Evolutionary conservation across 30 jellyfish, hydroid and myxozoan species (phyloP), one percentile per base, ranked within the genome.

Genomic region (Kudoa iwatai): DNA sequence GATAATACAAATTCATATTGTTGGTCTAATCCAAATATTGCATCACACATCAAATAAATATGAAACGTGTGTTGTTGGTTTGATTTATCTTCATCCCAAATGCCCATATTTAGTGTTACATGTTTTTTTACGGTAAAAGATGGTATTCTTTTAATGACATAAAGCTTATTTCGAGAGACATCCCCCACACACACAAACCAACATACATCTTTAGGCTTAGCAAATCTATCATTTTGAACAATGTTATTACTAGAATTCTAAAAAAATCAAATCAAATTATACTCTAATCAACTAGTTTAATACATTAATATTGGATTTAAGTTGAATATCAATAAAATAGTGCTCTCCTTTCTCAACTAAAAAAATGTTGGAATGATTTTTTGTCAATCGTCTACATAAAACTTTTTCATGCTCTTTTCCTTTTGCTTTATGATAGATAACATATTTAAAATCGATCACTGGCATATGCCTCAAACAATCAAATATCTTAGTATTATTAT

Each of bases 171-270:
- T 15, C 50, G 19, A 47, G 59, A 83, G 12, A 53, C 38, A 25
- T 61, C 88, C 18, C 88, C 92, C 34, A 71, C 42, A 6, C 53
- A 64, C 13, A 71, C 32, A 19, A 62, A 47, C 92, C 92, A 71
- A 19, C 87, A 85, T 52, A 59, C 92, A 30, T 62, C 86, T 43
- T 60, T 55, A 21, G 34, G 57, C 45, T 62, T 71, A 9, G 87
- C 62, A 47, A 71, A 67, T 19, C 42, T 44, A 14, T 85, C 85
- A 1, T 85, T 50, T 30, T 59, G 45, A 4, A 62, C 86, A 36
- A 49, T 67, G 47, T 23, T 28, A 18, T 57, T 64, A 14, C 33
- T 47, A 17, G 81, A 61, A 84, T 65, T 20, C 21, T 22, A 33
- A 24, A 42, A 34, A 17, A 24, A 51, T 24, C 15, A 12, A 16